These are phyloP conservation scores for Scomber scombrus DNA, from an alignment of 2,113 vertebrate species.

Conservation along the genomic window DNA sequence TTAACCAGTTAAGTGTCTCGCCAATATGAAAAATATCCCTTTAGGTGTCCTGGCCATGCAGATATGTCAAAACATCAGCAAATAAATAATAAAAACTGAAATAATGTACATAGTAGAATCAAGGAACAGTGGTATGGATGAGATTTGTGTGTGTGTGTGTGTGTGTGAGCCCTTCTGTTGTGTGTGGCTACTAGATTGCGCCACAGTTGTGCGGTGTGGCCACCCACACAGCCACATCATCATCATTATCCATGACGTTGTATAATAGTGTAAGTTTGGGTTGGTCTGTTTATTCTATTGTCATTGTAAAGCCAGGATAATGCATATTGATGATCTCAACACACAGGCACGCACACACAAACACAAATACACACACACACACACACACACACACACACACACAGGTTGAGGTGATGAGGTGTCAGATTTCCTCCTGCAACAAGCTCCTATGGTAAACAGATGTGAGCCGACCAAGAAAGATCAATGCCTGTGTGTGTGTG, in stretches of 20 bases:
- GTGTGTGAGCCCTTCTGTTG: background rate
- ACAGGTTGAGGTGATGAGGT: conserved; percentile 46
- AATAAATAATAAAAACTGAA: too few relatives aligned
- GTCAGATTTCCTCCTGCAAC: conserved; percentile 61
- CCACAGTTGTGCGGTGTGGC: background rate
- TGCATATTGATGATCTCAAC: conserved; percentile 18
- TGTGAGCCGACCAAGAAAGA: conserved; percentile 23
- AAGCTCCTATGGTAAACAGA: conserved; percentile 58
- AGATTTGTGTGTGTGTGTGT: background rate
- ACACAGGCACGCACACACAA: conserved; percentile 31
- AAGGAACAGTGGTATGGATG: too few relatives aligned
- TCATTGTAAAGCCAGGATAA: conserved; percentile 12
- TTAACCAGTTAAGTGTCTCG: too few relatives aligned
- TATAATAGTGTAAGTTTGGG: background rate
- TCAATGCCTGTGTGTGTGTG: conserved; percentile 46
- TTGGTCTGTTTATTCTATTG: conserved; percentile 38
- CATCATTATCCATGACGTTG: background rate
- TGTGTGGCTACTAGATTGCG: background rate
- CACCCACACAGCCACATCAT: background rate
- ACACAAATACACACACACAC: conserved; percentile 27
- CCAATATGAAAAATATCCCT: too few relatives aligned
- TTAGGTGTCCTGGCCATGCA: too few relatives aligned
- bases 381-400: conserved; percentile 18
- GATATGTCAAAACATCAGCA: too few relatives aligned
- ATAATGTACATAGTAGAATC: too few relatives aligned